phyloP scores from a whole-genome alignment of 53 echinoderm and acorn worm genomes.

The Apostichopus leukothele region DNA sequence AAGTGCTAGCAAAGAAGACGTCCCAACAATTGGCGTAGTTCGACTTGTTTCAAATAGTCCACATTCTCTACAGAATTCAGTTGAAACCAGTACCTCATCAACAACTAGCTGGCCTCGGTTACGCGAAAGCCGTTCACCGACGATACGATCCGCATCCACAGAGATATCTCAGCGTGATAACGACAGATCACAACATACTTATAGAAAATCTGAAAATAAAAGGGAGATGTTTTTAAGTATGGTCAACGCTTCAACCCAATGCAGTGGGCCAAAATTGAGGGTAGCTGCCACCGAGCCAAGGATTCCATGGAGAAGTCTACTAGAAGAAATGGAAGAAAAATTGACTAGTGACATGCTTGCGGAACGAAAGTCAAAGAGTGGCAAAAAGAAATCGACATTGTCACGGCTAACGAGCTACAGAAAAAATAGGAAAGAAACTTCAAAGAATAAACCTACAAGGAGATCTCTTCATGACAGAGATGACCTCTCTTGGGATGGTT shows the following conservation, averaged over 20 bases:
- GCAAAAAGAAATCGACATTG: constrained; percentile 10
- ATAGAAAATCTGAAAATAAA: background rate
- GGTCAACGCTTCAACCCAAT: constrained; percentile 6
- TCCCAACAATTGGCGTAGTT: constrained; percentile 32
- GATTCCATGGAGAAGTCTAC: constrained; percentile 24
- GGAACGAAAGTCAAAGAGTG: background rate
- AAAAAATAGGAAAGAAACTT: constrained; percentile 8
- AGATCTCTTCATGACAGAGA: constrained; percentile 1
- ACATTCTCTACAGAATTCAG: background rate
- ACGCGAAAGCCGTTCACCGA: background rate
- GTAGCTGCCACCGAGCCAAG: constrained; percentile 14
- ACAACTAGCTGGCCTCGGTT: background rate
- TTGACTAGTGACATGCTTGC: background rate
- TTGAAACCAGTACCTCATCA: background rate
- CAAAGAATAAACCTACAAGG: background rate
- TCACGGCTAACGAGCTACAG: constrained; percentile 23
- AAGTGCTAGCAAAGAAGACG: background rate
- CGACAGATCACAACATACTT: background rate
- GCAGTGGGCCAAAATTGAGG: background rate
- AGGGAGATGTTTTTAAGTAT: background rate
- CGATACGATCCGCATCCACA: background rate
- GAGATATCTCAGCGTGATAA: background rate
- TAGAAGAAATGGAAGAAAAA: constrained; percentile 26
- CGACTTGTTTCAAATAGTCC: constrained; percentile 12
- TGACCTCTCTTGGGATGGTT: constrained; percentile 1